Conservation (phyloP, 2,113 vertebrate species). For the Rhabdornis inornatus region DNA sequence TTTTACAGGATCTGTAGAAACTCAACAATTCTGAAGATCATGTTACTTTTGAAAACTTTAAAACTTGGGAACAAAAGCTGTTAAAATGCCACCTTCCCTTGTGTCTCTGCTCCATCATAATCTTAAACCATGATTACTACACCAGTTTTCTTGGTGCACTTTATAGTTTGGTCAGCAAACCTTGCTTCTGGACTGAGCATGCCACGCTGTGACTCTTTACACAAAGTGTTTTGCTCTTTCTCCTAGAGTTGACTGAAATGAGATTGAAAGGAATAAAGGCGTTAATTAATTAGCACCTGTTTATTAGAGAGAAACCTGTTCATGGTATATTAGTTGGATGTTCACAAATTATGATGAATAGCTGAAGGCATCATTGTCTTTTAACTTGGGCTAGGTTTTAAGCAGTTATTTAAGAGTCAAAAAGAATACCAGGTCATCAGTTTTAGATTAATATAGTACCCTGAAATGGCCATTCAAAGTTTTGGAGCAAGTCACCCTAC, state of each 20-base stretch:
- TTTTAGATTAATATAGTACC: background rate
- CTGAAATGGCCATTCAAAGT: background rate
- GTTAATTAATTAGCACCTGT: background rate
- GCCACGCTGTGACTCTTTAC: background rate
- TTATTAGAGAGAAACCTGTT: background rate
- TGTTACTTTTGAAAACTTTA: background rate
- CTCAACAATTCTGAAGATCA: background rate
- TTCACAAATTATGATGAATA: background rate
- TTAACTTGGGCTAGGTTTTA: background rate
- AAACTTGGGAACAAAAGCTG: background rate
- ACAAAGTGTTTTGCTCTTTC: background rate
- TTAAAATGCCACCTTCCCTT: background rate
- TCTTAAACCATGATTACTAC: background rate
- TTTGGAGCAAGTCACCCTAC: background rate
- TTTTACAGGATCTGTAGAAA: background rate
- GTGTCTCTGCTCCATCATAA: background rate
- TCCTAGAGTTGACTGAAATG: background rate
- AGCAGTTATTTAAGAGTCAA: background rate
- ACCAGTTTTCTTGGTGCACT: background rate
- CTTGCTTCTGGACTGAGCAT: background rate
- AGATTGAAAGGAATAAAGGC: background rate
- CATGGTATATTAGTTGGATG: background rate
- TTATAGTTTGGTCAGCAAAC: background rate
- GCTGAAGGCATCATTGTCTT: background rate
- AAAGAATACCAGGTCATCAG: background rate